A percentile compares a stretch with the other conserved stretches of the same genome.
phyloP scores from a whole-genome alignment of 2,113 vertebrate species.

The Hypomesus transpacificus region DNA sequence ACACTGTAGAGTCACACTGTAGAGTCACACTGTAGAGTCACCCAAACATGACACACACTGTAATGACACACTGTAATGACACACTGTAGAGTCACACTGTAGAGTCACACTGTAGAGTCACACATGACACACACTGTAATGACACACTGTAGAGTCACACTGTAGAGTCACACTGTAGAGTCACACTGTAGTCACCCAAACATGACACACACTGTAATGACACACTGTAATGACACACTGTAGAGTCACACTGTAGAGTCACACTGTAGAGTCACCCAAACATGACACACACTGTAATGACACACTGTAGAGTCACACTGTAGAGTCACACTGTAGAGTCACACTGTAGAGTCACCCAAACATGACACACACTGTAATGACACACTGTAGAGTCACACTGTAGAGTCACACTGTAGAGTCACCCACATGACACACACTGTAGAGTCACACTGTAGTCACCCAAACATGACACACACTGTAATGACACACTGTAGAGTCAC shows the following conservation, averaged over 20 bases:
- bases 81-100: neutral
- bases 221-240: too few species aligned
- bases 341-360: neutral
- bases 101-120: neutral
- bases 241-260: too few species aligned
- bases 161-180: neutral
- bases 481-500: too few species aligned
- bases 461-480: neutral
- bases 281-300: neutral
- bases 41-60: neutral
- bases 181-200: neutral
- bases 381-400: too few species aligned
- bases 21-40: neutral
- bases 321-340: too few species aligned
- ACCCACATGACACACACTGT: neutral
- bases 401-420: neutral
- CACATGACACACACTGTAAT: neutral
- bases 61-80: too few species aligned
- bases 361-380: neutral
- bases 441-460: neutral
- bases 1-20: too few species aligned
- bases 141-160: neutral
- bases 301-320: neutral
- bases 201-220: neutral
- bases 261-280: neutral